These are phyloP conservation scores for Ceyx melanurus DNA, from an alignment of 2,113 vertebrate species.

Conservation along the genomic window DNA sequence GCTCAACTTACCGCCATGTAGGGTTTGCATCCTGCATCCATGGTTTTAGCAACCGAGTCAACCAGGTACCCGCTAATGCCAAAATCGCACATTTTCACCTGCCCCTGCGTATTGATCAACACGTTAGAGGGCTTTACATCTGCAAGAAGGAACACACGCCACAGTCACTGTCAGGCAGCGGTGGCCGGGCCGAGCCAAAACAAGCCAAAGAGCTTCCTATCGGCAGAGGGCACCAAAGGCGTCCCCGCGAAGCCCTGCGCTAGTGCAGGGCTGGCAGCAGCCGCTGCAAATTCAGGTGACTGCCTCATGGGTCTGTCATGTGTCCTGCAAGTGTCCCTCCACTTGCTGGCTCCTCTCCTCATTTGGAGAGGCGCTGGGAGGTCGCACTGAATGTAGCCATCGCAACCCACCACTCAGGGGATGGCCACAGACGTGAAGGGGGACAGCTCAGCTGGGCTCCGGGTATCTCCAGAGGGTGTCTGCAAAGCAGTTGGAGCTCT, in stretches of 20 bases:
- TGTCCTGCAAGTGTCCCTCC: not conserved
- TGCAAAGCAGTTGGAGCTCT: not conserved
- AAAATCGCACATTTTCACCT: slow-evolving; percentile 99
- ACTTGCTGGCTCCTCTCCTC: not conserved
- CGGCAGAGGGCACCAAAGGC: slow-evolving; percentile 63
- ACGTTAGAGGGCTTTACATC: slow-evolving; percentile 98
- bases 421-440: rapidly evolving
- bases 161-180: not conserved
- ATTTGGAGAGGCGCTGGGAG: not conserved
- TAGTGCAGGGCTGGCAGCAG: rapidly evolving
- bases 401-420: rapidly evolving
- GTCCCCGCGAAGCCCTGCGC: rapidly evolving
- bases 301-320: not conserved
- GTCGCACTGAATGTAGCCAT: rapidly evolving
- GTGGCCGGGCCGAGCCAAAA: not conserved
- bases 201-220: not conserved
- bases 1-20: slow-evolving; percentile 93
- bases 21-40: slow-evolving; percentile 96
- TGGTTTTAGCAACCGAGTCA: slow-evolving; percentile 95
- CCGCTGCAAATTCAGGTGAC: not conserved
- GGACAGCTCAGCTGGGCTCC: not conserved
- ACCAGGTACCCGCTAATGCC: slow-evolving; percentile 97
- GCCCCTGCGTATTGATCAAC: slow-evolving; percentile 93
- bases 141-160: slow-evolving; percentile 60
- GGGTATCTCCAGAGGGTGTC: not conserved